A percentile compares a stretch with the other conserved stretches of the same genome.
phyloP scores from a whole-genome alignment of 2,888 invertebrate species.

The Sarcophaga caerulescens region DNA sequence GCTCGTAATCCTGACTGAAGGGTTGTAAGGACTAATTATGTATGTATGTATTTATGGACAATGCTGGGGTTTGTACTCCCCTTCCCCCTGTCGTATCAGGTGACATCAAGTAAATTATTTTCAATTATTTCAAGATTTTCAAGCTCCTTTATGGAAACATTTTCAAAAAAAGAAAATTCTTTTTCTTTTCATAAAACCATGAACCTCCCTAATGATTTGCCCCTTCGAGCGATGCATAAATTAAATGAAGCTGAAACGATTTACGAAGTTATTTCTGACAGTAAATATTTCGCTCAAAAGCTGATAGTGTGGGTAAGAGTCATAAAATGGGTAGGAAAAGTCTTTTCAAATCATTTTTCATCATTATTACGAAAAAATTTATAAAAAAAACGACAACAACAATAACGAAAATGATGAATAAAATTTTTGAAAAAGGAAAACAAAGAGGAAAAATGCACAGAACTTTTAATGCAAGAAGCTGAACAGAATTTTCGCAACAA shows the following conservation, averaged over 20 bases:
- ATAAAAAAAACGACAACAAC: neutral
- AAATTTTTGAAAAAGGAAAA: neutral
- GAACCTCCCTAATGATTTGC: no score
- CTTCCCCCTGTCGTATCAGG: no score
- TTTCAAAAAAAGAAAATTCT: no score
- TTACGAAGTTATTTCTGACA: neutral
- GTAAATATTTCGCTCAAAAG: slow-evolving; percentile 1
- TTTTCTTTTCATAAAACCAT: no score
- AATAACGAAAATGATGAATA: no score
- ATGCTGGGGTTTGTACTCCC: no score
- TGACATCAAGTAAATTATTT: no score
- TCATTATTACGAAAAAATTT: neutral
- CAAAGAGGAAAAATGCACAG: neutral
- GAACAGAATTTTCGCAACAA: neutral
- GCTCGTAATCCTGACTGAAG: no score
- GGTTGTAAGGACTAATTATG: no score
- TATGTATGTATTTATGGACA: no score
- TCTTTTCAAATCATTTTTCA: neutral
- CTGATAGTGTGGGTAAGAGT: neutral
- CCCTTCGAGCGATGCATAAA: neutral
- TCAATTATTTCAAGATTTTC: no score
- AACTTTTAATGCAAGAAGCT: slow-evolving; percentile 1
- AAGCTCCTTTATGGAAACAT: no score
- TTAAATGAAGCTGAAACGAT: neutral
- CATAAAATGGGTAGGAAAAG: neutral